Conservation (phyloP, 2,797 vertebrate genomes). For the Anguilla obscura region DNA sequence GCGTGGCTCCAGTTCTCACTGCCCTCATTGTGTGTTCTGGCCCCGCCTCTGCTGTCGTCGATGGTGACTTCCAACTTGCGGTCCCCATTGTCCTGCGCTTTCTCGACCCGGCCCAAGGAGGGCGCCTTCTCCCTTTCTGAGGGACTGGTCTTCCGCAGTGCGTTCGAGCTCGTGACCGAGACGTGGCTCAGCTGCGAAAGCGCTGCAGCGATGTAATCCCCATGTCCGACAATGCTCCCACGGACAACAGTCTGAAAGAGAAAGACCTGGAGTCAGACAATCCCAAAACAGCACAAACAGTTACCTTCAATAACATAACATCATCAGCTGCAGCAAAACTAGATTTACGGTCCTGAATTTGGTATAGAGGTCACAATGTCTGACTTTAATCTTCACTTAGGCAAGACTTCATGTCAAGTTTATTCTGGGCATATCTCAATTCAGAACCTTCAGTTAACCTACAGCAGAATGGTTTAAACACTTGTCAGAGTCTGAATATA, state of each 20-base stretch:
- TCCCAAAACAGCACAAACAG: background rate
- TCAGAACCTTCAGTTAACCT: background rate
- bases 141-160: slow-evolving; percentile 87
- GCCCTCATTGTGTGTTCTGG: slow-evolving; percentile 76
- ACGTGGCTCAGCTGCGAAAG: slow-evolving; percentile 93
- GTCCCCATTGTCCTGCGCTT: slow-evolving; percentile 82
- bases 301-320: background rate
- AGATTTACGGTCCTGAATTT: background rate
- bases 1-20: slow-evolving; percentile 80
- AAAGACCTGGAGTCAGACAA: slow-evolving; percentile 33
- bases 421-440: background rate
- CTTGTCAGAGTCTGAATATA: background rate
- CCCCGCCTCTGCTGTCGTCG: slow-evolving; percentile 55
- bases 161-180: slow-evolving; percentile 96
- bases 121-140: slow-evolving; percentile 87
- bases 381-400: background rate
- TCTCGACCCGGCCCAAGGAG: slow-evolving; percentile 87
- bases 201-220: slow-evolving; percentile 91
- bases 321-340: background rate
- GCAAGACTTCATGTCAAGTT: background rate
- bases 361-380: background rate
- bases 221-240: slow-evolving; percentile 86
- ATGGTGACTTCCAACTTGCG: slow-evolving; percentile 42
- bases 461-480: background rate
- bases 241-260: slow-evolving; percentile 88